Evolutionary conservation across 2,797 vertebrate genomes (phyloP).

Genomic region (Mastacembelus armatus): DNA sequence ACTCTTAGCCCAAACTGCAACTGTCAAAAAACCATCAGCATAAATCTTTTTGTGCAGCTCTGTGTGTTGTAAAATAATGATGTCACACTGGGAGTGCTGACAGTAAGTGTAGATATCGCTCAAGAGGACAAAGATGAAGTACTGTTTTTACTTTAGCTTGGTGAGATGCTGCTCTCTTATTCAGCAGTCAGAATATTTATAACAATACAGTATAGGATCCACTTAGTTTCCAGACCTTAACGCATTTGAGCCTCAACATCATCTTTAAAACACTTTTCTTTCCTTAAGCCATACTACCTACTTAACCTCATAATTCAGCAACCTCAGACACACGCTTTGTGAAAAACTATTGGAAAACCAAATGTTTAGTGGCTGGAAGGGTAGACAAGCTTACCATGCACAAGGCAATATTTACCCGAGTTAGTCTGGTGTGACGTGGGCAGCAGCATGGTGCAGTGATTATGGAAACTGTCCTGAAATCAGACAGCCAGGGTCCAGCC

Average conservation of each 20-base stretch:
- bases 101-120: neutral
- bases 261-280: neutral
- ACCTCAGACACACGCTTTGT: conserved; percentile 6
- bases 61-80: neutral
- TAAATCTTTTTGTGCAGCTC: neutral
- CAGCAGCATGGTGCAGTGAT: conserved; percentile 34
- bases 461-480: conserved; percentile 44
- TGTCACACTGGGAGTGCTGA: neutral
- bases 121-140: neutral
- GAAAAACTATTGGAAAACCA: conserved; percentile 44
- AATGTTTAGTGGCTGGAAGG: conserved; percentile 58
- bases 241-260: neutral
- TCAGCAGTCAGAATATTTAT: conserved; percentile 6
- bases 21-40: neutral
- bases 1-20: neutral
- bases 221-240: too few relatives aligned
- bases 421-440: conserved; percentile 40
- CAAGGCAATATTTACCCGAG: conserved; percentile 48
- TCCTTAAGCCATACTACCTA: neutral
- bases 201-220: neutral
- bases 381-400: conserved; percentile 29
- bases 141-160: neutral
- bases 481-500: conserved; percentile 14
- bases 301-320: conserved; percentile 15
- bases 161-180: conserved; percentile 1